Percentiles rank a stretch among this genome's conserved stretches.
phyloP scores from a whole-genome alignment of 35 echinoderm and acorn worm genomes.

The Heliocidaris tuberculata region DNA sequence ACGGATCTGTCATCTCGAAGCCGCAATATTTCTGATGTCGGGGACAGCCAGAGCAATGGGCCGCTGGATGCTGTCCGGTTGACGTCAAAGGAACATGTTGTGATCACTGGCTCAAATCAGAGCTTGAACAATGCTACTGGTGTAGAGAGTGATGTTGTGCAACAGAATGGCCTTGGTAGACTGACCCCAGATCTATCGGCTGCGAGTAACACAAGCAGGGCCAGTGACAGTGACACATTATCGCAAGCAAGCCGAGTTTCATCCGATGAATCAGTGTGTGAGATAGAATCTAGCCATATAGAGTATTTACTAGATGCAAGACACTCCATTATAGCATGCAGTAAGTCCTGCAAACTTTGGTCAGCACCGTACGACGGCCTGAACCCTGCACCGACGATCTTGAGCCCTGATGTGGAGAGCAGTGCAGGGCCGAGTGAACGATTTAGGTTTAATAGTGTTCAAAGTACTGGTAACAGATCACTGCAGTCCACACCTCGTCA shows the following conservation, averaged over 20 bases:
- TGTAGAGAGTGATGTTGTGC: not conserved
- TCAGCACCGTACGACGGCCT: conserved; percentile 81
- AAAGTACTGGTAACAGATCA: not conserved
- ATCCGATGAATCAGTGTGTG: conserved; percentile 22
- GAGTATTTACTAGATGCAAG: conserved; percentile 89
- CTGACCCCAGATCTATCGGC: conserved; percentile 20
- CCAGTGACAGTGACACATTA: conserved; percentile 39
- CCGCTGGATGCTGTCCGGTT: conserved; percentile 1
- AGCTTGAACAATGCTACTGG: conserved; percentile 25
- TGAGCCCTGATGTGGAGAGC: conserved; percentile 49
- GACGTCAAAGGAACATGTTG: conserved; percentile 21
- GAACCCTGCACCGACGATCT: conserved; percentile 51
- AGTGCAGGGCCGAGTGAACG: not conserved
- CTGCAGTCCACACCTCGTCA: conserved; percentile 1
- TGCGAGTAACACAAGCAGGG: not conserved
- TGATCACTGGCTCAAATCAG: conserved; percentile 30
- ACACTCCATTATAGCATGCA: conserved; percentile 65
- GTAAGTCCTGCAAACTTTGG: conserved; percentile 68
- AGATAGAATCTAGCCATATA: conserved; percentile 72
- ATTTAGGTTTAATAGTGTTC: not conserved
- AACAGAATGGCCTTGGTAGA: conserved; percentile 23
- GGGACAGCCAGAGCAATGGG: not conserved
- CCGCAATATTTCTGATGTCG: conserved; percentile 2
- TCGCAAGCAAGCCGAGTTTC: conserved; percentile 9
- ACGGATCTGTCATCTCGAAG: not conserved